Evolutionary conservation across 2,888 invertebrate species (phyloP).

Genomic region (Acanthoscelides obtectus): DNA sequence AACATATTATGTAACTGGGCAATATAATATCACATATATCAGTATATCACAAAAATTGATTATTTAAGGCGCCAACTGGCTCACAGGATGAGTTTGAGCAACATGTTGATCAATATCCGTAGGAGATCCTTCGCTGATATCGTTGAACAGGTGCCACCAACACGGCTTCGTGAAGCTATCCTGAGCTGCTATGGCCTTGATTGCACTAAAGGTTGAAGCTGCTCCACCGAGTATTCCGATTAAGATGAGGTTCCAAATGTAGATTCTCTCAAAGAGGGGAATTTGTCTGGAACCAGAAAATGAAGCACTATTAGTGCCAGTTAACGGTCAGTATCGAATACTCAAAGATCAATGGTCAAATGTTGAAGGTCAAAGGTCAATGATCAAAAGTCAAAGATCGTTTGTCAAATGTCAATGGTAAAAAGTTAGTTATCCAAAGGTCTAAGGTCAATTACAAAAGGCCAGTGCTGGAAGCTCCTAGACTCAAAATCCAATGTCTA

Average conservation of each 20-base stretch:
- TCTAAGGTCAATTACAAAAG: too few relatives aligned
- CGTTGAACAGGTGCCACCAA: slow-evolving; percentile 28
- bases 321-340: background rate
- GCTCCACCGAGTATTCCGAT: slow-evolving; percentile 58
- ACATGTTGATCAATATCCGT: background rate
- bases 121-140: background rate
- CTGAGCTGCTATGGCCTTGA: slow-evolving; percentile 51
- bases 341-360: too few relatives aligned
- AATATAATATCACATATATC: background rate
- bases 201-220: slow-evolving; percentile 59
- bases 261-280: slow-evolving; percentile 55
- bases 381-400: too few relatives aligned
- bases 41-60: background rate
- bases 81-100: background rate
- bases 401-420: too few relatives aligned
- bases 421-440: too few relatives aligned
- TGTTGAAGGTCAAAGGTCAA: too few relatives aligned
- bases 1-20: too few relatives aligned
- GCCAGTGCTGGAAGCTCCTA: too few relatives aligned
- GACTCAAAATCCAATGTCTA: too few relatives aligned
- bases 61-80: background rate
- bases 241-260: slow-evolving; percentile 58
- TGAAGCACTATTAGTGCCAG: background rate
- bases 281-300: slow-evolving; percentile 49
- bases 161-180: slow-evolving; percentile 42